Evolutionary conservation across 2,797 vertebrate species (phyloP), one percentile per base, ranked within the genome.

Genomic region (Balearica regulorum): DNA sequence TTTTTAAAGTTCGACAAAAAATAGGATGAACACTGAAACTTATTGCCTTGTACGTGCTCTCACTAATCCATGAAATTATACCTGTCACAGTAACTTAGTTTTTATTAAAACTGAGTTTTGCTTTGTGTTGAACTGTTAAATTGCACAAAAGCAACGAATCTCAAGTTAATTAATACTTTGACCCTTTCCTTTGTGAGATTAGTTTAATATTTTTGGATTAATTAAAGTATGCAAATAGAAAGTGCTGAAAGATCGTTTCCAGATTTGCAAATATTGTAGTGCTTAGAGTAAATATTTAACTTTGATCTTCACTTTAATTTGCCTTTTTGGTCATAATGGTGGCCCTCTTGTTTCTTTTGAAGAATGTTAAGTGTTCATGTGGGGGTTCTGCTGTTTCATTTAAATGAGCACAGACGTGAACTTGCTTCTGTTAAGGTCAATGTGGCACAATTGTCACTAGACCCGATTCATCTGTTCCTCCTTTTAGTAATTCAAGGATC

Each of bases 131-230:
- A 96, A 90, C 95, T 96, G 95, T 89, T 96, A 93, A 96, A 97
- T 97, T 91, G 94, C 93, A 96, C 91, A 96, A 95, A 97, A 97
- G 91, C 87, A 95, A 64, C 4, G 62, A 65, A 66, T 94, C 82
- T 90, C 49, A 16, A 96, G 94, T 96, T 97, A 97, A 97, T 96
- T 92, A 97, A 94, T 96, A 97, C 78, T 87, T 80, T 82, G 93
- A 86, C 70, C 96, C 96, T 93, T 98, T 98, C 97, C 97, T 98
- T 97, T 98, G 83, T 98, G 97, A 88, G 97, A 91, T 90, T 92
- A 91, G 93, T 96, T 95, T 92, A 97, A 94, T 97, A 95, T 92
- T 97, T 96, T 94, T 93, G 91, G 94, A 97, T 97, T 98, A 96
- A 97, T 97, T 95, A 96, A 72, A 97, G 88, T 79, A 94, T 94